Evolutionary conservation across 1,140 invertebrate species (phyloP).

Genomic region (Idris sp.): DNA sequence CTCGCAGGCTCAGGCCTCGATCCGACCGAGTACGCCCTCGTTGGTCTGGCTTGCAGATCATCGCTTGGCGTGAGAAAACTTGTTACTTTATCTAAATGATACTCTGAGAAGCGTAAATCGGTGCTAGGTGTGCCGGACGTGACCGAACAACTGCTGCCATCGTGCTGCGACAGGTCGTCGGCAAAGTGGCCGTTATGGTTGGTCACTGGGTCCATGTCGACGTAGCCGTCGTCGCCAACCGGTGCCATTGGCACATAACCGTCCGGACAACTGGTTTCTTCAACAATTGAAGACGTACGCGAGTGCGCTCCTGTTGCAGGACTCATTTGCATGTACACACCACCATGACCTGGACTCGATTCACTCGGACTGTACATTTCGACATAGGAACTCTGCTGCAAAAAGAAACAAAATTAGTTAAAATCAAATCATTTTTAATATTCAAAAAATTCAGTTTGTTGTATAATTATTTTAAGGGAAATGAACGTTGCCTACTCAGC

Average conservation of each 20-base stretch:
- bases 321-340: constrained; percentile 81
- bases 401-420: too few species aligned
- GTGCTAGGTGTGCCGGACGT: constrained; percentile 85
- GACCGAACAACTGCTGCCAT: constrained; percentile 83
- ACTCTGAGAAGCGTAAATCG: constrained; percentile 81
- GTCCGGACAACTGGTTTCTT: constrained; percentile 73
- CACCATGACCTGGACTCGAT: constrained; percentile 72
- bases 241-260: constrained; percentile 84
- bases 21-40: constrained; percentile 91
- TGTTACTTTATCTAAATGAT: constrained; percentile 83
- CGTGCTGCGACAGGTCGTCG: constrained; percentile 79
- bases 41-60: constrained; percentile 81
- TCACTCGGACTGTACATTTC: constrained; percentile 80
- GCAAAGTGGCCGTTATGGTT: constrained; percentile 70
- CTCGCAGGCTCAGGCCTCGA: constrained; percentile 83
- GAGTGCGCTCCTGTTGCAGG: constrained; percentile 74
- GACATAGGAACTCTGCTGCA: constrained; percentile 78
- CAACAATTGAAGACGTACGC: constrained; percentile 71
- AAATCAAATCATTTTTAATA: too few species aligned
- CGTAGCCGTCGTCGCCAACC: constrained; percentile 80
- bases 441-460: too few species aligned
- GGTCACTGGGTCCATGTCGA: constrained; percentile 82
- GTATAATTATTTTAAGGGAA: too few species aligned
- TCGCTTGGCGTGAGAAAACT: constrained; percentile 82
- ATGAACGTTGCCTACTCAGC: too few species aligned